Percentiles rank a stretch among this genome's conserved stretches.
Evolutionary conservation across 2,888 invertebrate genomes (phyloP).

Genomic region (Aethes cnicana): DNA sequence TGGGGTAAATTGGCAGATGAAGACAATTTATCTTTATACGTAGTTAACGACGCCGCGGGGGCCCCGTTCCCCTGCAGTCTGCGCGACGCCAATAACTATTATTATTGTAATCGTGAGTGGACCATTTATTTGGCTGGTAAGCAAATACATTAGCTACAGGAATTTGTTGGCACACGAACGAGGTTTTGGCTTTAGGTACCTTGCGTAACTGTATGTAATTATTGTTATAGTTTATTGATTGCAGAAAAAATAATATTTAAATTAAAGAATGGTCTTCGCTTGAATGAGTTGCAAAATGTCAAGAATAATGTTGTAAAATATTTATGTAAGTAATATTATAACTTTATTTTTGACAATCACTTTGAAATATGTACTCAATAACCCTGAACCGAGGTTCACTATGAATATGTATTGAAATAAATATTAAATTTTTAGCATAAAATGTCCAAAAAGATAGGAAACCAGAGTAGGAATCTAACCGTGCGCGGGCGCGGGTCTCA

Average conservation of each 20-base stretch:
- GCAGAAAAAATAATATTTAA: not conserved
- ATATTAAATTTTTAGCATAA: not conserved
- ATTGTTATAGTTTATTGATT: constrained; percentile 22
- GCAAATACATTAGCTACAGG: constrained; percentile 35
- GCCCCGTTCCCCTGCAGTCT: constrained; percentile 66
- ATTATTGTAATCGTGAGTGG: constrained; percentile 56
- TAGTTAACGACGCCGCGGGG: constrained; percentile 76
- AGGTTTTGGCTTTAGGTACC: constrained; percentile 22
- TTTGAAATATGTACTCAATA: too few species aligned
- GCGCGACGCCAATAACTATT: constrained; percentile 58
- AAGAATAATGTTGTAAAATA: not conserved
- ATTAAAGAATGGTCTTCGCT: too few species aligned
- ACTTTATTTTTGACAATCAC: too few species aligned
- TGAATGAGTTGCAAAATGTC: not conserved
- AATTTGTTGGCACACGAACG: constrained; percentile 28
- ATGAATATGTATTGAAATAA: too few species aligned
- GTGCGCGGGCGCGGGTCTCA: constrained; percentile 64
- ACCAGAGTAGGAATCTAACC: constrained; percentile 43
- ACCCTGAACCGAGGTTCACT: too few species aligned
- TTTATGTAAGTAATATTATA: not conserved
- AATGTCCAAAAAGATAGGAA: too few species aligned
- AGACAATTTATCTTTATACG: constrained; percentile 74
- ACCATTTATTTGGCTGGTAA: constrained; percentile 39
- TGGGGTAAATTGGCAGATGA: constrained; percentile 79
- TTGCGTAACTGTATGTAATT: constrained; percentile 24